Evolutionary conservation across 53 echinoderm and acorn worm genomes (phyloP), one percentile per base, ranked within the genome.

Genomic region (Astropecten irregularis): DNA sequence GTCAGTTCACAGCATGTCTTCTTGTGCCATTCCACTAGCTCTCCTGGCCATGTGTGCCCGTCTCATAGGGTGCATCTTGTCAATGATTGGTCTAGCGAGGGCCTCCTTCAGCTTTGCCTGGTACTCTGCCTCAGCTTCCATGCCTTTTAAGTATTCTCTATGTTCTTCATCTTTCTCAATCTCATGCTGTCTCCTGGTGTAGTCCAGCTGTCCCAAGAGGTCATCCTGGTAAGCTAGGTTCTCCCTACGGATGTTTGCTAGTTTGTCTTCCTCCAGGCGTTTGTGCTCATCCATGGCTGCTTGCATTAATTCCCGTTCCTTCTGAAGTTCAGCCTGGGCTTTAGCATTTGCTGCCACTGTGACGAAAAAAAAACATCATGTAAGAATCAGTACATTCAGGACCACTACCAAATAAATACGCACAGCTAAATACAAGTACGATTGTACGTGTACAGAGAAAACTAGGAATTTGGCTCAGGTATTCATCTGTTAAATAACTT

Each of bases 41-140:
- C 54, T 73, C 64, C 37, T 63, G 46, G 83, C 66, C 95, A 95
- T 99, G 50, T 94, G 73, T 54, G 90, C 92, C 56, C 92, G 85
- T 19, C 94, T 85, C 72, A 99, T 82, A 10, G 99, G 99, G 66
- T 99, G 99, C 38, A 88, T 73, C 86, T 99, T 99, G 74, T 94
- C 99, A n/a, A 99, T 92, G 46, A 90, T 65, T 3, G 99, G 99
- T 49, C 99, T 87, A 11, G 92, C 92, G 56, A 99, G 90, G 82
- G 99, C 99, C 85, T 94, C 99, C 88, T 99, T 99, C 61, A 99
- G 51, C 82, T 99, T 99, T 16, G 99, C 99, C 83, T 99, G 99
- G 86, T 99, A 99, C 51, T 90, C 81, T 13, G 99, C 99, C 85
- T 99, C 99, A 15, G 94, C 90, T 58, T 95, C 92, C 40, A 99